Conservation (phyloP, 2,888 invertebrate genomes). For the Cloeon dipterum region DNA sequence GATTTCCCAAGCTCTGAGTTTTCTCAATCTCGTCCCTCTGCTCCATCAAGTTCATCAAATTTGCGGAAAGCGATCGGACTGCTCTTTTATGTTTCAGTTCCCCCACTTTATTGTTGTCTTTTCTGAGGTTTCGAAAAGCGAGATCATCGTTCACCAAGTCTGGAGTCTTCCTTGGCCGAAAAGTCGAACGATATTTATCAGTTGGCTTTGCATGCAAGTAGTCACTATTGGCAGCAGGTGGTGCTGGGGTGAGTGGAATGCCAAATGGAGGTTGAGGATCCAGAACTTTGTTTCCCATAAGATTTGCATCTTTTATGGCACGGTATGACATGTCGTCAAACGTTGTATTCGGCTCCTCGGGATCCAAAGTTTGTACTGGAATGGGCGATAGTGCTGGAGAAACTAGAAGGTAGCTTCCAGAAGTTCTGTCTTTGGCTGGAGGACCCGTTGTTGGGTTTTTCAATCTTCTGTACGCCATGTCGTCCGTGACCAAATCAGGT, state of each 20-base stretch:
- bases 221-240: slow-evolving; percentile 56
- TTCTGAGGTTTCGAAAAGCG: slow-evolving; percentile 62
- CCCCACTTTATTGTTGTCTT: slow-evolving; percentile 32
- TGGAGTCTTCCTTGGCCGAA: slow-evolving; percentile 43
- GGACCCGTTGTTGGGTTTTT: slow-evolving; percentile 19
- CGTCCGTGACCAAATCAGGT: slow-evolving; percentile 45
- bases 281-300: slow-evolving; percentile 36
- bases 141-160: slow-evolving; percentile 72
- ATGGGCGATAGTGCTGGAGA: slow-evolving; percentile 32
- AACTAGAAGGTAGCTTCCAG: slow-evolving; percentile 40
- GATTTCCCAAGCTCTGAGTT: slow-evolving; percentile 34
- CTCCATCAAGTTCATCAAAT: slow-evolving; percentile 29
- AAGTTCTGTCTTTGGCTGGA: slow-evolving; percentile 23
- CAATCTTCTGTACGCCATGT: slow-evolving; percentile 57
- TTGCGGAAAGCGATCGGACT: slow-evolving; percentile 60
- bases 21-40: slow-evolving; percentile 25
- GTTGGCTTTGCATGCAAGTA: slow-evolving; percentile 58
- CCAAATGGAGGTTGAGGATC: slow-evolving; percentile 81
- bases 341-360: slow-evolving; percentile 50
- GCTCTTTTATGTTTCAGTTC: slow-evolving; percentile 42
- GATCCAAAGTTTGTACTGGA: not conserved
- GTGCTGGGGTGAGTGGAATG: slow-evolving; percentile 65
- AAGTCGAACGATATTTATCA: slow-evolving; percentile 27
- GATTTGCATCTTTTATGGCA: slow-evolving; percentile 51
- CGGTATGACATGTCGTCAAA: slow-evolving; percentile 68